These are phyloP conservation scores for Bombus balteatus DNA, from an alignment of 1,140 invertebrate genomes.

Conservation along the genomic window DNA sequence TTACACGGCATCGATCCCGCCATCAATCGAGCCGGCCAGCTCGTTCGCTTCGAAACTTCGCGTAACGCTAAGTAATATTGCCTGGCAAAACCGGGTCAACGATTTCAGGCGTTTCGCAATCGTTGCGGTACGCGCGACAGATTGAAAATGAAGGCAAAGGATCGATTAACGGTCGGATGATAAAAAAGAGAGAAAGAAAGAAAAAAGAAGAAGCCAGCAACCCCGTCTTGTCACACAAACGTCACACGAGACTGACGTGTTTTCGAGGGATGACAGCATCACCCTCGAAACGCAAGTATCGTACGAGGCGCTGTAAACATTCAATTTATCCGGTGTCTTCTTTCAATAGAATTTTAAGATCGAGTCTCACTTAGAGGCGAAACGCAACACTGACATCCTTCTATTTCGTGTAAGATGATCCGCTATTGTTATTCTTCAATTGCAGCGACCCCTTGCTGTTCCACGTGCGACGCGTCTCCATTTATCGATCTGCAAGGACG, in stretches of 20 bases:
- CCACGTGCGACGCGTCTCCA: too few relatives aligned
- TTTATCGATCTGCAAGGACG: background rate
- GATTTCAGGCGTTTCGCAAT: slow-evolving; percentile 19
- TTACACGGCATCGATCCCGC: slow-evolving; percentile 14
- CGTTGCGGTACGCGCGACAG: slow-evolving; percentile 35
- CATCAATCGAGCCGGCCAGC: slow-evolving; percentile 25
- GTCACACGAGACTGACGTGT: slow-evolving; percentile 43
- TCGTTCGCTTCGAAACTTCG: slow-evolving; percentile 24
- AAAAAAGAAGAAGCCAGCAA: background rate
- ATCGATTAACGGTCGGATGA: slow-evolving; percentile 14
- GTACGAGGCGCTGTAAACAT: slow-evolving; percentile 70
- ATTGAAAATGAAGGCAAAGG: slow-evolving; percentile 31
- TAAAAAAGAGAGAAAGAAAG: background rate
- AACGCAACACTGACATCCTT: slow-evolving; percentile 39
- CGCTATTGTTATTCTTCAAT: slow-evolving; percentile 23
- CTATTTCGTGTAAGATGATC: slow-evolving; percentile 52
- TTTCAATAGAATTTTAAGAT: slow-evolving; percentile 77
- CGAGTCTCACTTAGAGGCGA: slow-evolving; percentile 53
- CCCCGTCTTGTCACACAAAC: slow-evolving; percentile 5
- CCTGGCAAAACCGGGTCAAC: slow-evolving; percentile 28
- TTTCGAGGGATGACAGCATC: slow-evolving; percentile 25
- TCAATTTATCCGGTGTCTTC: slow-evolving; percentile 78
- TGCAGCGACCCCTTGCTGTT: background rate
- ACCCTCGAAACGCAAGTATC: slow-evolving; percentile 37
- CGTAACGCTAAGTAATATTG: slow-evolving; percentile 41